These are phyloP conservation scores for Planococcus citri DNA, from an alignment of 1,140 invertebrate species.

Conservation along the genomic window DNA sequence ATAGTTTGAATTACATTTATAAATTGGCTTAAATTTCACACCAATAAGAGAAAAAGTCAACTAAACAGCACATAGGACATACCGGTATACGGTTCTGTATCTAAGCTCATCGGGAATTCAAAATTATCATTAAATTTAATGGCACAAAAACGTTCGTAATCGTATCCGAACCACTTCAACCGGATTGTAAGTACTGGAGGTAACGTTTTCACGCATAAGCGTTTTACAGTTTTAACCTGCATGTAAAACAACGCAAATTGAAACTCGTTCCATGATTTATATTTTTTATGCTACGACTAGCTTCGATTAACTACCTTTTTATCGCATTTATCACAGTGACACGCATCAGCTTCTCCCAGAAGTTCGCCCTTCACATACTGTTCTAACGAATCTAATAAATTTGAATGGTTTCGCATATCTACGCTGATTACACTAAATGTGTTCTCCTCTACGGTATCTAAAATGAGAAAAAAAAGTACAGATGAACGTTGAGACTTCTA, in stretches of 20 bases:
- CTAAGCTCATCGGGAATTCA: constrained; percentile 91
- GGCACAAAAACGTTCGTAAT: constrained; percentile 94
- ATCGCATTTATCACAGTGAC: constrained; percentile 98
- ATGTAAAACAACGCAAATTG: constrained; percentile 26
- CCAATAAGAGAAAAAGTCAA: constrained; percentile 24
- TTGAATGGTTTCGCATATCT: constrained; percentile 95
- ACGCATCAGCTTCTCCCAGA: constrained; percentile 94
- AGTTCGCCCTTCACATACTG: constrained; percentile 98
- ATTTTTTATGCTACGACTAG: background rate
- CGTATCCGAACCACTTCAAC: constrained; percentile 95
- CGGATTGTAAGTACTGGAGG: constrained; percentile 94
- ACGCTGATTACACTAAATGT: constrained; percentile 96
- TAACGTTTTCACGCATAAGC: constrained; percentile 91
- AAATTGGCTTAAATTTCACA: background rate
- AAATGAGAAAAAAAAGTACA: constrained; percentile 31
- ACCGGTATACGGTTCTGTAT: constrained; percentile 96
- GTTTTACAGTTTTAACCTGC: constrained; percentile 97
- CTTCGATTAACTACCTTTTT: constrained; percentile 64
- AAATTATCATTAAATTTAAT: constrained; percentile 99
- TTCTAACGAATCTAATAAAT: constrained; percentile 92
- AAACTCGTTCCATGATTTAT: background rate
- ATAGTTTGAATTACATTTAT: constrained; percentile 22
- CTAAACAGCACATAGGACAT: too few relatives aligned
- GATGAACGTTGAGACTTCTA: too few relatives aligned
- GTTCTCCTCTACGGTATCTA: constrained; percentile 93